These are phyloP conservation scores for Paradoxurus hermaphroditus DNA, from an alignment of 2,113 vertebrate species.

Conservation along the genomic window DNA sequence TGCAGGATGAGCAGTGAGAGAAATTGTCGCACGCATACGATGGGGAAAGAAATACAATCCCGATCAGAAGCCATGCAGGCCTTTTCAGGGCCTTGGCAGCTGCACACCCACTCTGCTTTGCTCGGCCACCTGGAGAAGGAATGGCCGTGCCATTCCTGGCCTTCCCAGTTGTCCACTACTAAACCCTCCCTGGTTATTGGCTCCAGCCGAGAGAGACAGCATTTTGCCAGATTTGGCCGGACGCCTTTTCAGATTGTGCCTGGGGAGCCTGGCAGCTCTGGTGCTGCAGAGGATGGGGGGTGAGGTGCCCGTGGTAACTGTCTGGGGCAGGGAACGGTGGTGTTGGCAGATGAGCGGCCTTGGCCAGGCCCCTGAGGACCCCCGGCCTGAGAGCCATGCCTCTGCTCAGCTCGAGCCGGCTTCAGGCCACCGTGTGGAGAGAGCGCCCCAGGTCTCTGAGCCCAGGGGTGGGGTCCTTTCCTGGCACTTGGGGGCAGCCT, in stretches of 20 bases:
- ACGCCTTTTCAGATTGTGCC: background rate
- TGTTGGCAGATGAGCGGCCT: fast-evolving
- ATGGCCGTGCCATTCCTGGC: background rate
- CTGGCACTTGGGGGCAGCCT: background rate
- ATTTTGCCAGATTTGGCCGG: background rate
- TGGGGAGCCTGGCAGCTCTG: background rate
- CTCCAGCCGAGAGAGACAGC: background rate
- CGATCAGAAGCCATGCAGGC: fast-evolving
- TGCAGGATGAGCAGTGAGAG: background rate
- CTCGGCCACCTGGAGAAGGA: background rate
- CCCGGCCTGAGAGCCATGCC: background rate
- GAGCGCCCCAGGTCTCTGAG: background rate
- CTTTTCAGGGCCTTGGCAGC: no score
- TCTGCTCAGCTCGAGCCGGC: background rate
- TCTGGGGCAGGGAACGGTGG: fast-evolving
- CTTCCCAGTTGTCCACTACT: background rate
- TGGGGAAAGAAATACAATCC: background rate
- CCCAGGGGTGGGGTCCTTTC: background rate
- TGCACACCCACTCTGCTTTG: fast-evolving
- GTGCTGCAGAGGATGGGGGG: fast-evolving
- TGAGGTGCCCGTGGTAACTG: fast-evolving
- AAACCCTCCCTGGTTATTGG: background rate
- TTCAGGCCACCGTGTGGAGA: fast-evolving
- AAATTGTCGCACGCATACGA: background rate
- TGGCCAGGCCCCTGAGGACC: background rate